Base-by-base conservation (phyloP, 2,113 vertebrate species). In the Albula goreensis region DNA sequence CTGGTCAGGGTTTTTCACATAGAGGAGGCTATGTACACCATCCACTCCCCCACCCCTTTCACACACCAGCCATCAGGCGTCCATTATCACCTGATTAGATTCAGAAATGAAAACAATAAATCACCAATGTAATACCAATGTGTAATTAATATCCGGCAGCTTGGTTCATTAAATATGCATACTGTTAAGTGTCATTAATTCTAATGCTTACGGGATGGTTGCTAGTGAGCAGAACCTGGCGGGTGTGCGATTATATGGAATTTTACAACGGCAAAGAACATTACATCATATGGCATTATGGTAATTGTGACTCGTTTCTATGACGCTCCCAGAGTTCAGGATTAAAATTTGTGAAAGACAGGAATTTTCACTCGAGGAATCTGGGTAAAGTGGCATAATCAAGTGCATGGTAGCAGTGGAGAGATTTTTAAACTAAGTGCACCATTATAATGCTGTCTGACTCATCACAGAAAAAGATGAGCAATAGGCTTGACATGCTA, bases 91-190 rank as follows among this genome's bases (percentile, higher is more conserved):
- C 85, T 87, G 85, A 87, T 84, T 88, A 86, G 89, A 80, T 82
- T 53, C 78, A 81, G 81, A 88, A 87, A 88, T 78, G 78, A 85
- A 85, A 87, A 85, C 78, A 86, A 85, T 86, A 80, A 56, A 86
- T 82, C 57, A 88, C 80, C 87, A 84, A 74, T 80, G 88, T 53
- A 85, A 66, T 82, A 74, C 86, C 78, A 82, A 80, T 56, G 77
- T 41, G 79, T 83, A 86, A 87, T 90, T 88, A 88, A 89, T 88
- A 82, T 86, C 84, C 48, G 31, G 85, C 80, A 74, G 52, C 78
- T 78, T 53, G 80, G 56, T 85, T 90, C 83, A 87, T 90, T 88
- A 82, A 87, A 87, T 87, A 88, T 86, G 84, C 41, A 86, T 87
- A 89, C 88, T n/a, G 77, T 53, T 82, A 83, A 85, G 86, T 85